Evolutionary conservation across 2,888 invertebrate genomes (phyloP).

Genomic region (Anthophora plumipes): DNA sequence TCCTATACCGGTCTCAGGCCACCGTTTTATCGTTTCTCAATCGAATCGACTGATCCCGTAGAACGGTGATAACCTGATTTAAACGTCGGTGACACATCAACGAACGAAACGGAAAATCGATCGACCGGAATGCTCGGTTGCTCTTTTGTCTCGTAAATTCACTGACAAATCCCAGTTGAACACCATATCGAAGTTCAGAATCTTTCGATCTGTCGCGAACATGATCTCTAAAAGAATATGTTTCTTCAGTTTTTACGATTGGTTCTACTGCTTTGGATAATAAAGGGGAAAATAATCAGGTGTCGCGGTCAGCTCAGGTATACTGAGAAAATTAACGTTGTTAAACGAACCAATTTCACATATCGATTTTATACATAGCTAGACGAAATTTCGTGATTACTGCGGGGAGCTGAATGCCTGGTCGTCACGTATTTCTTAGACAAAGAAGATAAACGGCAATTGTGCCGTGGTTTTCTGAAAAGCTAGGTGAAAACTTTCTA

Average conservation of each 20-base stretch:
- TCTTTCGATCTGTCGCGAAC: not conserved
- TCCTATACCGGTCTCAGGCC: slow-evolving; percentile 69
- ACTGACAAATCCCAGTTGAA: slow-evolving; percentile 22
- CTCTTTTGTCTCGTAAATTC: slow-evolving; percentile 54
- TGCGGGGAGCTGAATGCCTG: no score
- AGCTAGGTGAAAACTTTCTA: no score
- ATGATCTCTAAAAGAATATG: not conserved
- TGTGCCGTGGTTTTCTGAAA: no score
- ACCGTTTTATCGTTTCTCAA: slow-evolving; percentile 70
- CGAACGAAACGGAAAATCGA: slow-evolving; percentile 59
- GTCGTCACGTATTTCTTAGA: no score
- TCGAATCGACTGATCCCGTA: slow-evolving; percentile 69
- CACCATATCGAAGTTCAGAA: not conserved
- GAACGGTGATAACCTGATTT: slow-evolving; percentile 60
- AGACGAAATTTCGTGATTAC: no score
- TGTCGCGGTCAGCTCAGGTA: no score
- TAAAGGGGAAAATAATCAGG: not conserved
- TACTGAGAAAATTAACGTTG: no score
- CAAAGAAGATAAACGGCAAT: no score
- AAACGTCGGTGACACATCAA: slow-evolving; percentile 57
- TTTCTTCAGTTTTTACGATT: not conserved
- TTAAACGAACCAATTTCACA: no score
- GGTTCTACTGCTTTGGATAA: no score
- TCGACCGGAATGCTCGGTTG: slow-evolving; percentile 51
- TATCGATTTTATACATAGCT: no score